Evolutionary conservation across 2,113 vertebrate genomes (phyloP), one percentile per base, ranked within the genome.

Genomic region (Leptocoma aspasia): DNA sequence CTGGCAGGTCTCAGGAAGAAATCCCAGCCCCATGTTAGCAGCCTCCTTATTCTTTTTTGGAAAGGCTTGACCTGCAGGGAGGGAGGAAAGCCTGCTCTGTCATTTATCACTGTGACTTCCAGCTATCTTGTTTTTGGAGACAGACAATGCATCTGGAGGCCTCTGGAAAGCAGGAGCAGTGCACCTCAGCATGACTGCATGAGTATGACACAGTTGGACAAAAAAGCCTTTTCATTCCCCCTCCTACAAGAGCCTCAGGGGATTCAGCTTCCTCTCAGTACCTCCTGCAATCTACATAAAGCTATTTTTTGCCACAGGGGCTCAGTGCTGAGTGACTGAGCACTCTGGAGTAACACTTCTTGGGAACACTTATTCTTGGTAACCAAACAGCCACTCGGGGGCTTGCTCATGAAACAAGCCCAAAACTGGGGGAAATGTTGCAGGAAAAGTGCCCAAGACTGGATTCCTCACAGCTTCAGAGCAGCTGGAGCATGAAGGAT

Each of bases 201-300:
- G 35, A 68, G 82, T 31, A 77, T 90, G 82, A 92, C 64, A 86
- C 4, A 69, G 72, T 80, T 17, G 85, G 68, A 73, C 72, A 90
- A 77, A 95, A 92, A 95, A 66, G 7, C 8, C 20, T 69, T 92
- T 94, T 92, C 82, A 82, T 69, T 30, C 10, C 56, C 66, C 81
- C 88, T 90, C 93, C 93, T 39, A 80, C 93, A 76, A 66, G 31
- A 92, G 44, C 83, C 89, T 41, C 83, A 39, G 89, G 89, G 96
- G 90, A 91, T 92, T 82, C 61, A 44, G 69, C 83, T 94, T 94
- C 92, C 95, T 56, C 63, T 89, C 77, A 82, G 80, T 69, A 82
- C 70, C 92, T 72, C 75, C 8, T 49, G 81, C 61, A 60, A 93
- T 93, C 90, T 95, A 66, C 94, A 95, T 88, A 83, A 91, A 90